Conservation (phyloP, 1,140 invertebrate species). For the Drosophila prosaltans region DNA sequence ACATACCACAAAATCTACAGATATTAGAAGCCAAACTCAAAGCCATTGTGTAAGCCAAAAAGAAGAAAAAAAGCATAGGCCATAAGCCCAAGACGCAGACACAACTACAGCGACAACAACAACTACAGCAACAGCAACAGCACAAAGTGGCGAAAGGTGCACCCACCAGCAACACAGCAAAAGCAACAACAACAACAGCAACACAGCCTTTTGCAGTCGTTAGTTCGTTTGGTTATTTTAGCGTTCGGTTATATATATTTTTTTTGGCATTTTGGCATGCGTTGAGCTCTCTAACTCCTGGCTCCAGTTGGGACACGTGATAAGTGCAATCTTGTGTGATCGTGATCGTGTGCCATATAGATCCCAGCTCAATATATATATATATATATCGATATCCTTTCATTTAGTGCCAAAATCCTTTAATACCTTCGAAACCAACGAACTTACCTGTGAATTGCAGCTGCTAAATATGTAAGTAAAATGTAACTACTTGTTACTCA, state of each 20-base stretch:
- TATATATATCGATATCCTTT: neutral
- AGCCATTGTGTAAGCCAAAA: constrained; percentile 54
- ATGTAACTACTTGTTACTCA: constrained; percentile 45
- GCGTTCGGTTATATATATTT: neutral
- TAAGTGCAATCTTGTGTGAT: constrained; percentile 29
- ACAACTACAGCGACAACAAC: constrained; percentile 37
- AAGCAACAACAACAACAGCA: constrained; percentile 51
- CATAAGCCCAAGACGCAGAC: constrained; percentile 47
- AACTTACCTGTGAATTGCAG: constrained; percentile 37
- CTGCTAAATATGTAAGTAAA: constrained; percentile 34
- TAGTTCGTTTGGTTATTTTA: constrained; percentile 12
- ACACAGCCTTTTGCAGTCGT: constrained; percentile 36
- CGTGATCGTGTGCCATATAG: constrained; percentile 62
- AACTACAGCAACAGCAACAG: constrained; percentile 43
- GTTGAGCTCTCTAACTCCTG: constrained; percentile 32
- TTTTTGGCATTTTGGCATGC: constrained; percentile 22
- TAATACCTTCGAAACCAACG: neutral
- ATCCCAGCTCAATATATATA: constrained; percentile 26
- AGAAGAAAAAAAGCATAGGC: constrained; percentile 39
- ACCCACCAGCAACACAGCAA: constrained; percentile 59
- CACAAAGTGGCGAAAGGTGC: constrained; percentile 70
- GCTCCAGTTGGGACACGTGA: constrained; percentile 38
- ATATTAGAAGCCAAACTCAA: constrained; percentile 52
- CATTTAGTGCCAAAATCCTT: constrained; percentile 66
- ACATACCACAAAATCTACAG: constrained; percentile 55